Conservation (phyloP, 2,888 invertebrate species). For the Melanostoma mellinum region DNA sequence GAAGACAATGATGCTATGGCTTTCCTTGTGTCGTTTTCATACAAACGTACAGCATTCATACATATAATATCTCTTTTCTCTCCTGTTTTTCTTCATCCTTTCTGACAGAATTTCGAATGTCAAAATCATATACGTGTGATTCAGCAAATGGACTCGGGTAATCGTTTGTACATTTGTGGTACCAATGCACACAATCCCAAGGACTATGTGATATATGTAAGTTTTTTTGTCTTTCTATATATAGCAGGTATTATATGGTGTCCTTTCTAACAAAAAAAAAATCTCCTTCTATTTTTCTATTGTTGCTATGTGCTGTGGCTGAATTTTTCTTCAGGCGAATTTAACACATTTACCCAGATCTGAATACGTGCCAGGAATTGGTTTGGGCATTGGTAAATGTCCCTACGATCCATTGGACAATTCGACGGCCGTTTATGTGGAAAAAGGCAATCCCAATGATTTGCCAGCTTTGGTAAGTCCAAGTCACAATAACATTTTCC, state of each 20-base stretch:
- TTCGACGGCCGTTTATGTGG: slow-evolving; percentile 98
- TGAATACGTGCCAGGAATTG: slow-evolving; percentile 95
- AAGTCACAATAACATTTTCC: background rate
- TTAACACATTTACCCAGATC: slow-evolving; percentile 93
- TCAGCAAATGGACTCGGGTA: slow-evolving; percentile 95
- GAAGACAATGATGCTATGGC: slow-evolving; percentile 25
- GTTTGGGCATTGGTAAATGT: slow-evolving; percentile 97
- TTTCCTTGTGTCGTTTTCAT: slow-evolving; percentile 56
- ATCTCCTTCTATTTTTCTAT: slow-evolving; percentile 72
- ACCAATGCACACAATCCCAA: slow-evolving; percentile 97
- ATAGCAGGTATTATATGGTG: slow-evolving; percentile 19
- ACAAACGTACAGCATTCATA: background rate
- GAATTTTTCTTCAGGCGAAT: slow-evolving; percentile 87
- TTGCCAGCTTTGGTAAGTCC: slow-evolving; percentile 89
- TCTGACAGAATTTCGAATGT: slow-evolving; percentile 94
- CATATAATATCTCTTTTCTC: slow-evolving; percentile 12
- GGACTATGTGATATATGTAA: slow-evolving; percentile 97
- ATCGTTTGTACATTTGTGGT: slow-evolving; percentile 94
- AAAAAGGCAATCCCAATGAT: slow-evolving; percentile 96
- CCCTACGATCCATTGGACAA: slow-evolving; percentile 99
- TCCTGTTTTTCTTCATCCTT: slow-evolving; percentile 62
- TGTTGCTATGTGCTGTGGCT: slow-evolving; percentile 76
- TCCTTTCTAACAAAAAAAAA: slow-evolving; percentile 50
- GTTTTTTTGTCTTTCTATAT: slow-evolving; percentile 81
- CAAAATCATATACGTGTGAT: slow-evolving; percentile 97